These are phyloP conservation scores for Quadriops clusia DNA, from an alignment of 2,888 invertebrate genomes.

Conservation along the genomic window DNA sequence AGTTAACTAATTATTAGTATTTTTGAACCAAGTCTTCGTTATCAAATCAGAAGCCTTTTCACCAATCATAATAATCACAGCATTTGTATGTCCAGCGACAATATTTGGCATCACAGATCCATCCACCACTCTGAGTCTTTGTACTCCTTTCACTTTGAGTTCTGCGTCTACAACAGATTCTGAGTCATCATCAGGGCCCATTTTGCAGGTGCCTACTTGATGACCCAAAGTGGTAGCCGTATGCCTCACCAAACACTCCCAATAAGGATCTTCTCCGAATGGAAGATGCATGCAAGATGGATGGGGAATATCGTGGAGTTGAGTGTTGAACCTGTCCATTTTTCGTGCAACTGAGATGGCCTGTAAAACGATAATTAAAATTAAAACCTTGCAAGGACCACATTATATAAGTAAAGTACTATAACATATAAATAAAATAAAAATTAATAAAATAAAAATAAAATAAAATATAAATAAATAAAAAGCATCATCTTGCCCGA, in stretches of 20 bases:
- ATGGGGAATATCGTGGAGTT: slow-evolving; percentile 45
- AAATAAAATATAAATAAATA: too few species aligned
- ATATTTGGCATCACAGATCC: slow-evolving; percentile 47
- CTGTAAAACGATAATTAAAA: too few species aligned
- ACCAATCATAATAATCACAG: slow-evolving; percentile 46
- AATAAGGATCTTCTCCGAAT: slow-evolving; percentile 58
- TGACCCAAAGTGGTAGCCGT: slow-evolving; percentile 64
- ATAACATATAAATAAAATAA: too few species aligned
- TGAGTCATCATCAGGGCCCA: slow-evolving; percentile 32
- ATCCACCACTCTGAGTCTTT: slow-evolving; percentile 44
- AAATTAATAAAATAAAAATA: too few species aligned
- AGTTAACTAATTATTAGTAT: too few species aligned
- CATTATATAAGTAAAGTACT: too few species aligned
- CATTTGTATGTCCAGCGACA: slow-evolving; percentile 45
- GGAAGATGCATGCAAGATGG: slow-evolving; percentile 52
- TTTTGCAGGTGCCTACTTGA: slow-evolving; percentile 45
- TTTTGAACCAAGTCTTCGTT: too few species aligned
- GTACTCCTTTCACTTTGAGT: slow-evolving; percentile 40
- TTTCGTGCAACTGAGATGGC: slow-evolving; percentile 43
- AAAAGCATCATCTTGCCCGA: too few species aligned
- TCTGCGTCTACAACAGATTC: slow-evolving; percentile 39
- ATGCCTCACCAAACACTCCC: slow-evolving; percentile 60
- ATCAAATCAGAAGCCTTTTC: slow-evolving; percentile 47
- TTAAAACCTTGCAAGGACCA: too few species aligned
- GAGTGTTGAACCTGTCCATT: slow-evolving; percentile 43